phyloP scores from a whole-genome alignment of 2,888 invertebrate genomes.

The Hedychridium roseum region DNA sequence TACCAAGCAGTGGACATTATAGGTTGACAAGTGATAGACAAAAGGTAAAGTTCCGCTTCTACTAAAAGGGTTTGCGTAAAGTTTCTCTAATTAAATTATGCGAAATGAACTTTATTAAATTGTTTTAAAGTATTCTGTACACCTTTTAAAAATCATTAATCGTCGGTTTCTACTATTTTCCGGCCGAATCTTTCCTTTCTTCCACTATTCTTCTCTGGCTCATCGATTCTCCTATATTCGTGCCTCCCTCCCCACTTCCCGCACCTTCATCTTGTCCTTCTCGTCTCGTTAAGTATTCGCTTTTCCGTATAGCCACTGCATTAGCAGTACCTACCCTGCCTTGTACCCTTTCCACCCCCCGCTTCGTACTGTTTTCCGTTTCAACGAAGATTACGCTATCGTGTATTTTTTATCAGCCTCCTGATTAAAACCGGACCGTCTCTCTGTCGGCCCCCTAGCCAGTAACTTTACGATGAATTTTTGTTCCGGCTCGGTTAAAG shows the following conservation, averaged over 20 bases:
- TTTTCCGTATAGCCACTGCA: slow-evolving; percentile 35
- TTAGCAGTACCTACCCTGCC: too few species aligned
- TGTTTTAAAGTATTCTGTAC: slow-evolving; percentile 41
- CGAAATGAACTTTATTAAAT: too few species aligned
- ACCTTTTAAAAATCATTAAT: slow-evolving; percentile 44
- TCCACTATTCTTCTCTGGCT: slow-evolving; percentile 2
- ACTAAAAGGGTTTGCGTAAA: too few species aligned
- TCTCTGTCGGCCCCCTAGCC: slow-evolving; percentile 5
- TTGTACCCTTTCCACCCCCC: slow-evolving; percentile 25
- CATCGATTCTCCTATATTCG: slow-evolving; percentile 4
- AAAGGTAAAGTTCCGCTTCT: too few species aligned
- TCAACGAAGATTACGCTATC: slow-evolving; percentile 48
- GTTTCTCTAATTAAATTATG: too few species aligned
- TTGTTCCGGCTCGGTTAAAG: too few species aligned
- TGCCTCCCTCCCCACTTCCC: slow-evolving; percentile 15
- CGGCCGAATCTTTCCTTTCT: background rate
- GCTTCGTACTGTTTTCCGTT: slow-evolving; percentile 38
- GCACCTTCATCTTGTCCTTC: slow-evolving; percentile 24
- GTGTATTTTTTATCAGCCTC: slow-evolving; percentile 47
- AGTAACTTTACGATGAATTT: background rate
- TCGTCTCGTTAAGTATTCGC: slow-evolving; percentile 38
- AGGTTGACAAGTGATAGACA: too few species aligned
- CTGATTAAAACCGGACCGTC: slow-evolving; percentile 44
- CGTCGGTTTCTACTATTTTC: slow-evolving; percentile 21
- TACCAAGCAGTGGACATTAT: too few species aligned